Base-by-base conservation (phyloP, 2,113 vertebrate species). In the Rutilus rutilus region DNA sequence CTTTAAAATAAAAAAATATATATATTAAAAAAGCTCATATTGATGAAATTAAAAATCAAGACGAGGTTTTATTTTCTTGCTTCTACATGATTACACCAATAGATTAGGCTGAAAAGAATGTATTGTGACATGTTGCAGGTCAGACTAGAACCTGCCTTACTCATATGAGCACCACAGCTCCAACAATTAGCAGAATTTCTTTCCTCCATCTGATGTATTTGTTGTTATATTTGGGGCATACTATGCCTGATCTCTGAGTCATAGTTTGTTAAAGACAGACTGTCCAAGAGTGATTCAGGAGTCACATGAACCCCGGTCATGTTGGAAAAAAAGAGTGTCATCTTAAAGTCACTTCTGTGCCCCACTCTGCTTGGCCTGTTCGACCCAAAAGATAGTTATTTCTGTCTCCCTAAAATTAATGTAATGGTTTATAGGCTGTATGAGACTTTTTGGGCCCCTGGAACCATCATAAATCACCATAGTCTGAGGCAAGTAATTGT, bases 401-500 rank as follows among this genome's bases (percentile, higher is more conserved):
- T 25, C 39, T 47, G 42, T 50, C 54, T 25, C 5, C 57, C 52
- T 25, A 25, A 69, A 71, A 71, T 54, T 3, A 71, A 36, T 82
- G n/a, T 69, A 21, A 69, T 82, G 69, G 60, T 81, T 65, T 65
- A 50, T 77, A 77, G 57, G 77, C 57, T 54, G 14, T 82, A 52
- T 82, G 25, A 69, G 80, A 82, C 45, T 57, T 69, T 65, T 15
- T 50, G 9, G 60, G 62, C 60, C 52, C 27, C 79, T 52, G 25
- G 79, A 82, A 25, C 39, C n/a, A 59, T 59, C 14, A 73, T 42
- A 73, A 83, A 83, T 74, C 17, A 73, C 82, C 27, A 59, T 39
- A 73, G 50, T 69, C 79, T 69, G 62, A 67, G 80, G 62, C 47
- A 33, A 69, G 62, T 69, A 82, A 82, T 82, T 73, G 82, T 54